These are phyloP conservation scores for Drosophila vallismaia DNA, from an alignment of 2,888 invertebrate species.

Conservation along the genomic window DNA sequence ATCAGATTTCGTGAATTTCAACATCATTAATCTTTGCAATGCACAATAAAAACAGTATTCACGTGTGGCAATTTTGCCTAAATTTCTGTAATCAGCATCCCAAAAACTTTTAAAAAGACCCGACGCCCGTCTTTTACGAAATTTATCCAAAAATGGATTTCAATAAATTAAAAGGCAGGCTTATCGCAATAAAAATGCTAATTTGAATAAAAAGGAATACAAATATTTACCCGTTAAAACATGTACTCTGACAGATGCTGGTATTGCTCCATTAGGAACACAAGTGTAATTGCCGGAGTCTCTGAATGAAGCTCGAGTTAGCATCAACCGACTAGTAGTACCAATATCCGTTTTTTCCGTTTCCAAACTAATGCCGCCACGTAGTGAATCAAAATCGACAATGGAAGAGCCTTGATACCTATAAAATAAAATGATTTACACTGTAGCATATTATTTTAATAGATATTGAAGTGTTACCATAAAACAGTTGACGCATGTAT, in stretches of 20 bases:
- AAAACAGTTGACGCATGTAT: constrained; percentile 91
- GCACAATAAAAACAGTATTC: no score
- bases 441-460: not conserved
- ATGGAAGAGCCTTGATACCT: constrained; percentile 93
- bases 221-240: constrained; percentile 90
- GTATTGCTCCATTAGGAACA: constrained; percentile 92
- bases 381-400: constrained; percentile 92
- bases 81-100: no score
- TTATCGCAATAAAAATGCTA: no score
- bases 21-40: no score
- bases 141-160: no score
- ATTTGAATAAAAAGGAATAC: no score
- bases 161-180: no score
- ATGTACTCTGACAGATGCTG: constrained; percentile 92
- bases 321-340: constrained; percentile 92
- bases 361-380: constrained; percentile 94
- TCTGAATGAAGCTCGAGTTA: constrained; percentile 92
- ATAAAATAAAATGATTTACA: constrained; percentile 37
- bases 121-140: no score
- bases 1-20: no score
- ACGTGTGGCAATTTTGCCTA: no score
- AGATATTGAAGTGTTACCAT: constrained; percentile 85
- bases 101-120: no score
- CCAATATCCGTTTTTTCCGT: constrained; percentile 94
- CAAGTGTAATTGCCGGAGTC: constrained; percentile 97